Percentiles rank a stretch among this genome's conserved stretches.
These are phyloP conservation scores for Mustela lutreola DNA, from an alignment of 2,113 vertebrate species.

Conservation along the genomic window DNA sequence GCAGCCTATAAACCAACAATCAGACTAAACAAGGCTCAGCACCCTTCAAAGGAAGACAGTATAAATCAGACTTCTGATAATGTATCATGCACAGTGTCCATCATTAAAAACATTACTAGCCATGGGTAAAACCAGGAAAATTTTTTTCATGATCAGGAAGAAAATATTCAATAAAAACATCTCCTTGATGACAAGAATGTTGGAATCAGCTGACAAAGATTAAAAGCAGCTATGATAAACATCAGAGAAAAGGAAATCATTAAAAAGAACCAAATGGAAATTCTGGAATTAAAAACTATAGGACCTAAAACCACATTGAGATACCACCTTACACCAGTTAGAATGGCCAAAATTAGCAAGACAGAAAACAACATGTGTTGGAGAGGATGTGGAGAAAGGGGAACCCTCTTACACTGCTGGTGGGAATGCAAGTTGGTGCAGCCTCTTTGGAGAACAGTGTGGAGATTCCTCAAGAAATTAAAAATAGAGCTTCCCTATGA, in stretches of 20 bases:
- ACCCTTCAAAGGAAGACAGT: background rate
- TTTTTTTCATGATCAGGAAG: too few relatives aligned
- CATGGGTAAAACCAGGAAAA: background rate
- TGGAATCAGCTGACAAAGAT: background rate
- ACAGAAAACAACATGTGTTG: too few relatives aligned
- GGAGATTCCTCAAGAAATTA: too few relatives aligned
- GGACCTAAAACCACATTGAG: background rate
- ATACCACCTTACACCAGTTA: too few relatives aligned
- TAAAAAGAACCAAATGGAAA: background rate
- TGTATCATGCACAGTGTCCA: rapidly evolving
- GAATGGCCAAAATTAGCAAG: too few relatives aligned
- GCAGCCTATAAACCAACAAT: rapidly evolving
- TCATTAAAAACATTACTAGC: background rate
- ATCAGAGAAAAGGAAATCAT: background rate
- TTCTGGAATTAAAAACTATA: background rate
- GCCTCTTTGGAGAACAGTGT: too few relatives aligned
- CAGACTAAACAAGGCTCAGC: background rate
- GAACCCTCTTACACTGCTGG: too few relatives aligned
- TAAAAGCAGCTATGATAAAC: background rate
- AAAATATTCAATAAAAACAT: background rate
- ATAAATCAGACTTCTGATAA: background rate
- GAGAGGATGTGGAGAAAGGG: too few relatives aligned
- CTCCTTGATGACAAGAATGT: rapidly evolving
- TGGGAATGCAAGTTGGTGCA: too few relatives aligned
- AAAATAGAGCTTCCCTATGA: too few relatives aligned